Evolutionary conservation across 2,888 invertebrate genomes (phyloP).

Genomic region (Zele albiditarsus): DNA sequence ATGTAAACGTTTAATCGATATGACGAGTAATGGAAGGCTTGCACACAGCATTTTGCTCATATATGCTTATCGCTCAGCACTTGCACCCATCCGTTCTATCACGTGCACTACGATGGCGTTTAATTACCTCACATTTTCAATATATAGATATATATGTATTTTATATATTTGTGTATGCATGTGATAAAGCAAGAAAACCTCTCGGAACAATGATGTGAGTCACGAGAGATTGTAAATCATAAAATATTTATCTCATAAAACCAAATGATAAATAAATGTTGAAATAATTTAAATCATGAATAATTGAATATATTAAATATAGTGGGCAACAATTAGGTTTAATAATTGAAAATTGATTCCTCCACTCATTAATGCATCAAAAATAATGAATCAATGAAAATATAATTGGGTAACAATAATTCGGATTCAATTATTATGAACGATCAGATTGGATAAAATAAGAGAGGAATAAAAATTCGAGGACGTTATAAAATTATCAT

Average conservation of each 20-base stretch:
- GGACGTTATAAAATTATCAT: too few relatives aligned
- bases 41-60: background rate
- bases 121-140: conserved; percentile 18
- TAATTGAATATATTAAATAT: too few relatives aligned
- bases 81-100: conserved; percentile 15
- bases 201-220: conserved; percentile 16
- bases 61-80: conserved; percentile 3
- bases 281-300: background rate
- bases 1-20: conserved; percentile 3
- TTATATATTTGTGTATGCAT: background rate
- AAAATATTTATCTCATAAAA: background rate
- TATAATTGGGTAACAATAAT: too few relatives aligned
- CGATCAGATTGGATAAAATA: too few relatives aligned
- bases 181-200: background rate
- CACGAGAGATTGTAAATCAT: conserved; percentile 2
- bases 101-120: conserved; percentile 15
- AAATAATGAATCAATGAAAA: too few relatives aligned
- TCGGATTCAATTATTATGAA: too few relatives aligned
- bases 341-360: too few relatives aligned
- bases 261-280: background rate
- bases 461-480: too few relatives aligned
- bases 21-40: conserved; percentile 2
- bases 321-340: too few relatives aligned
- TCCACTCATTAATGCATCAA: too few relatives aligned
- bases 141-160: background rate